Conservation (phyloP, 1,140 invertebrate species). For the Diachasmimorpha longicaudata region DNA sequence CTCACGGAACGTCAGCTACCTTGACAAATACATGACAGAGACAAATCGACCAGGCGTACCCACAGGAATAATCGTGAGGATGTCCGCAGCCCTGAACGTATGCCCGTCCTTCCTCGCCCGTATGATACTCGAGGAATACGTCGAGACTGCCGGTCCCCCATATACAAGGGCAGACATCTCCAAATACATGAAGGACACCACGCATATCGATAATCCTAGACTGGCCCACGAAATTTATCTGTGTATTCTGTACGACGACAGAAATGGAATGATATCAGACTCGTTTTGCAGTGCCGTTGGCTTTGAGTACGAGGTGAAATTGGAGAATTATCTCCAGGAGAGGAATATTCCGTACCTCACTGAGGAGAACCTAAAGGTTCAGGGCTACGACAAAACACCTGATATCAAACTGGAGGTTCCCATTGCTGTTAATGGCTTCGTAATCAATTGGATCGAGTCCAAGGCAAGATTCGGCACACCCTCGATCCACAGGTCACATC, state of each 20-base stretch:
- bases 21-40: background rate
- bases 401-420: conserved; percentile 92
- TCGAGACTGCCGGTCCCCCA: conserved; percentile 42
- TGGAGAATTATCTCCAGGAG: conserved; percentile 68
- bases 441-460: conserved; percentile 96
- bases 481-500: conserved; percentile 81
- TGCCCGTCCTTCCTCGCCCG: conserved; percentile 72
- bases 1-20: conserved; percentile 35
- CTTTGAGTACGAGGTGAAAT: conserved; percentile 75
- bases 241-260: conserved; percentile 71
- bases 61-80: conserved; percentile 65
- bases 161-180: conserved; percentile 57
- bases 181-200: conserved; percentile 73
- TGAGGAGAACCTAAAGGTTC: conserved; percentile 79
- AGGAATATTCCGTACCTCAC: conserved; percentile 75
- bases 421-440: conserved; percentile 82
- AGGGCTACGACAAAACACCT: conserved; percentile 94
- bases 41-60: conserved; percentile 42
- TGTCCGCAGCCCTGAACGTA: conserved; percentile 65
- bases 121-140: conserved; percentile 70
- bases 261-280: conserved; percentile 79
- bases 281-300: conserved; percentile 77
- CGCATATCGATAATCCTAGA: conserved; percentile 72
- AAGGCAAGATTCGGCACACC: conserved; percentile 92
- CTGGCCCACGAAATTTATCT: conserved; percentile 79